Conservation (phyloP, 1,140 invertebrate genomes). For the Formica exsecta region DNA sequence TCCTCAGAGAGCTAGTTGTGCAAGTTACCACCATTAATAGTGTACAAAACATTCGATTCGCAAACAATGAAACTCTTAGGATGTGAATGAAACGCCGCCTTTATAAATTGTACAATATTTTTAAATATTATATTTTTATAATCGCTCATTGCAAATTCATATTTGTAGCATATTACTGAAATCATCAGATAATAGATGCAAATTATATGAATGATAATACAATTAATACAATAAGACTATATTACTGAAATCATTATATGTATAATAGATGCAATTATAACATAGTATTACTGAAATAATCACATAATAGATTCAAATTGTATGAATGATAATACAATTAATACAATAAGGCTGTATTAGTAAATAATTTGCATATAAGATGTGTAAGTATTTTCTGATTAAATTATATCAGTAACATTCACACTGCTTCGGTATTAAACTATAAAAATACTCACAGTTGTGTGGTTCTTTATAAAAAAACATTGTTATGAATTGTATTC, state of each 20-base stretch:
- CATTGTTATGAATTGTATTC: not conserved
- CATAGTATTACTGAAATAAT: constrained; percentile 47
- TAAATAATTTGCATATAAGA: constrained; percentile 41
- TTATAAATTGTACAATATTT: constrained; percentile 65
- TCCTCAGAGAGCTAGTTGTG: constrained; percentile 3
- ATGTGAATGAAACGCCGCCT: not conserved
- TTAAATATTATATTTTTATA: constrained; percentile 77
- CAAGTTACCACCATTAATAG: constrained; percentile 54
- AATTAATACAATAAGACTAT: not conserved
- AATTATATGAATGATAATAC: no score
- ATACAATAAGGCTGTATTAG: constrained; percentile 29
- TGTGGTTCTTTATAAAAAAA: not conserved
- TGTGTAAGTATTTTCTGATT: not conserved
- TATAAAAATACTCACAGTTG: constrained; percentile 1
- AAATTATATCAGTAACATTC: not conserved
- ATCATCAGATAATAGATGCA: constrained; percentile 13
- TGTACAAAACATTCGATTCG: constrained; percentile 60
- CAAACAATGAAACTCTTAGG: not conserved
- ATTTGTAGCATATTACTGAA: constrained; percentile 29
- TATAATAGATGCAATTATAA: not conserved
- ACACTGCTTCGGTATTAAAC: not conserved
- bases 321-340: not conserved
- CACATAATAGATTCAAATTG: not conserved
- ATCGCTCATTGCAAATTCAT: constrained; percentile 46
- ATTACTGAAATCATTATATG: constrained; percentile 45